Percentiles rank a stretch among this genome's conserved stretches.
Evolutionary conservation across 2,113 vertebrate species (phyloP).

Genomic region (Pelecanus crispus): DNA sequence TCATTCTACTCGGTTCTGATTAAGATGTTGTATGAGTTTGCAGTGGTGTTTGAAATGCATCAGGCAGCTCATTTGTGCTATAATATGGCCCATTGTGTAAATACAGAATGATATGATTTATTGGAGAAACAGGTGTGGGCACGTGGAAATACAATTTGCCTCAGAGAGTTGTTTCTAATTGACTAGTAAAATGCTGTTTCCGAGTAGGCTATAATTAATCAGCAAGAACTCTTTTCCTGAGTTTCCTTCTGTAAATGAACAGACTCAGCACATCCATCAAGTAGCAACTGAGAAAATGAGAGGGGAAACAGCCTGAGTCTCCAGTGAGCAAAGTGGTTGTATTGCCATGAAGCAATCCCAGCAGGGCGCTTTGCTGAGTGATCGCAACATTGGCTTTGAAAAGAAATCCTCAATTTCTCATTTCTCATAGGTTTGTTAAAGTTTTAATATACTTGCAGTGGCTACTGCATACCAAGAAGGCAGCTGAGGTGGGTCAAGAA

Average conservation of each 20-base stretch:
- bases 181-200: constrained; percentile 14
- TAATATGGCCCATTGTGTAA: not conserved
- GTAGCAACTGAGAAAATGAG: not conserved
- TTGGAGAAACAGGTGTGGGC: not conserved
- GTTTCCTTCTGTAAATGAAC: not conserved
- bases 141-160: not conserved
- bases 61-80: not conserved
- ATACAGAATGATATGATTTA: not conserved
- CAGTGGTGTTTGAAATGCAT: not conserved
- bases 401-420: not conserved
- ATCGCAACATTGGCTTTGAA: not conserved
- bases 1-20: not conserved
- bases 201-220: constrained; percentile 36
- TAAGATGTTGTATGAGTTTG: not conserved
- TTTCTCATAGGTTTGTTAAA: not conserved
- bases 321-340: not conserved
- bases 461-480: not conserved
- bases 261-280: not conserved
- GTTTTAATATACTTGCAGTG: not conserved
- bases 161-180: constrained; percentile 21
- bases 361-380: not conserved
- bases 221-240: not conserved
- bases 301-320: not conserved
- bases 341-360: not conserved
- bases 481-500: not conserved